Evolutionary conservation across 2,113 vertebrate genomes (phyloP).

Genomic region (Rhinoderma darwinii): DNA sequence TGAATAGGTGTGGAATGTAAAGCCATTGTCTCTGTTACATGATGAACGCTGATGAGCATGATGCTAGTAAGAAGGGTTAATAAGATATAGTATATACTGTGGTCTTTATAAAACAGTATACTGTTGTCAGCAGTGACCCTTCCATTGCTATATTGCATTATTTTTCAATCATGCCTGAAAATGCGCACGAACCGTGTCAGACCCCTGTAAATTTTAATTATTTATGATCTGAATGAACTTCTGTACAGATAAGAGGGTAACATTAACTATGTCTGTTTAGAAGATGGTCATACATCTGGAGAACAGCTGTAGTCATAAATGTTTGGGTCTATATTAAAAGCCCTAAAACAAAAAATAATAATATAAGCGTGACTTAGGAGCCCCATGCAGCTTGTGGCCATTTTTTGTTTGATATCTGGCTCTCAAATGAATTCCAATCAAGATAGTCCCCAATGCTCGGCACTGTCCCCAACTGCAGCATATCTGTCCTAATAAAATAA

Average conservation of each 20-base stretch:
- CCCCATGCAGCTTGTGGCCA: neutral
- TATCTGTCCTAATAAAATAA: too few species aligned
- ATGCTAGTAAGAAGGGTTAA: too few species aligned
- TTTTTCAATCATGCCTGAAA: neutral
- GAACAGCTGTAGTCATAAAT: constrained; percentile 24
- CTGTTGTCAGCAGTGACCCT: neutral
- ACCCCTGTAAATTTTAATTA: neutral
- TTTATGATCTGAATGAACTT: neutral
- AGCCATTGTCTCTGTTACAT: too few species aligned
- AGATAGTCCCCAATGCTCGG: too few species aligned
- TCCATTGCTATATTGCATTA: neutral
- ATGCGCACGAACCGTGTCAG: neutral
- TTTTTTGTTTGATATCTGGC: neutral
- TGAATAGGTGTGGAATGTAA: too few species aligned
- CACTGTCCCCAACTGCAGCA: too few species aligned
- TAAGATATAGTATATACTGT: neutral
- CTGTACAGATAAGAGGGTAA: constrained; percentile 27
- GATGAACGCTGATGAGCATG: too few species aligned
- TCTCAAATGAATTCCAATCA: neutral
- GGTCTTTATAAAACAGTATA: neutral
- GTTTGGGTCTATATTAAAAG: neutral
- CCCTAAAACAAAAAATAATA: neutral
- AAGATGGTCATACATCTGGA: constrained; percentile 32
- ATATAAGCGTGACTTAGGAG: neutral
- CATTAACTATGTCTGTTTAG: neutral